Evolutionary conservation across 2,113 vertebrate species (phyloP).

Genomic region (Meriones unguiculatus): DNA sequence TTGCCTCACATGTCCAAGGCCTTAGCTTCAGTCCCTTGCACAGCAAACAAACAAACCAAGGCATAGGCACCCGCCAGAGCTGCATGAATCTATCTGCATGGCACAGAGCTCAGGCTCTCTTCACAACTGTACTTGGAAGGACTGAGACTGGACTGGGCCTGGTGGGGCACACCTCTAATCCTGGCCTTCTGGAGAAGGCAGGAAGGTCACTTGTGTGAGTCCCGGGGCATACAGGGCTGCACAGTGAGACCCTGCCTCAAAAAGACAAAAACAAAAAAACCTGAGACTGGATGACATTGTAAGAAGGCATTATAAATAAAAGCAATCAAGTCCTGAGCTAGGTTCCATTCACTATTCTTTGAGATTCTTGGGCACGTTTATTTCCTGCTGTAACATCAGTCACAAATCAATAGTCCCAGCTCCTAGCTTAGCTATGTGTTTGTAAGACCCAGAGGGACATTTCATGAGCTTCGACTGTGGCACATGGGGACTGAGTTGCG

Average conservation of each 20-base stretch:
- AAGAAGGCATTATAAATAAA: background rate
- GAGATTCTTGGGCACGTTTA: background rate
- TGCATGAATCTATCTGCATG: background rate
- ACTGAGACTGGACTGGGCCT: background rate
- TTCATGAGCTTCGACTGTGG: background rate
- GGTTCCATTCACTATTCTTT: slow-evolving; percentile 30
- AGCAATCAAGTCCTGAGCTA: background rate
- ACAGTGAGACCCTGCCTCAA: background rate
- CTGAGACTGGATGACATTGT: background rate
- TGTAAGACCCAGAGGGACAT: slow-evolving; percentile 25
- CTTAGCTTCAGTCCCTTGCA: background rate
- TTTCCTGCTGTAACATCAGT: background rate
- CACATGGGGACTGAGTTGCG: background rate
- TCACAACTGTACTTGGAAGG: slow-evolving; percentile 25
- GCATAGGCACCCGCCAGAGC: background rate
- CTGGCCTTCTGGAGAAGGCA: background rate
- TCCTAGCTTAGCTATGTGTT: background rate
- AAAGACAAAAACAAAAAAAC: background rate
- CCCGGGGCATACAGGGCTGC: background rate
- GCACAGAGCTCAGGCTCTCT: background rate
- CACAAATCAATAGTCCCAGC: background rate
- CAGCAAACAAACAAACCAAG: background rate
- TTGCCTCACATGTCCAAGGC: background rate
- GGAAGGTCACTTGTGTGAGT: background rate
- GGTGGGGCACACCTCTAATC: background rate